phyloP scores from a whole-genome alignment of 2,888 invertebrate species.

The Byasa hedistus region DNA sequence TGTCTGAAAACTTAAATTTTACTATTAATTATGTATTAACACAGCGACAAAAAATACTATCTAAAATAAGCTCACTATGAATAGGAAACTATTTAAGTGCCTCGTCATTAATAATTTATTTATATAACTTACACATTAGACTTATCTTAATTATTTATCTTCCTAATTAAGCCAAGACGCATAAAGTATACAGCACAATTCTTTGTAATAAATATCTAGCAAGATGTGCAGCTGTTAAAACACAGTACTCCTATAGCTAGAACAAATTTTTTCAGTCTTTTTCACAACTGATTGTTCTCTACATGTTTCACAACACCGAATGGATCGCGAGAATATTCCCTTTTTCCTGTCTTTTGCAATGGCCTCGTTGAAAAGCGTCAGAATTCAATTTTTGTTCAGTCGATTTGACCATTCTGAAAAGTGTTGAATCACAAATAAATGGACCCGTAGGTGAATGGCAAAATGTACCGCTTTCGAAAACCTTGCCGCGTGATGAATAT shows the following conservation, averaged over 20 bases:
- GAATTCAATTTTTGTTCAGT: slow-evolving; percentile 61
- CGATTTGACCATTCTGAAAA: slow-evolving; percentile 22
- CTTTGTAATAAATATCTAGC: too few species aligned
- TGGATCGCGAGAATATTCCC: slow-evolving; percentile 7
- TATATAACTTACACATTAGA: too few species aligned
- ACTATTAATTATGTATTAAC: too few species aligned
- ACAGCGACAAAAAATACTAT: too few species aligned
- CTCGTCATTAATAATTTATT: too few species aligned
- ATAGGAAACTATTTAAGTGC: too few species aligned
- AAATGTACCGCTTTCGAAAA: slow-evolving; percentile 32
- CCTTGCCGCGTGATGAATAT: slow-evolving; percentile 41
- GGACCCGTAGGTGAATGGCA: slow-evolving; percentile 5
- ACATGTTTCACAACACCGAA: slow-evolving; percentile 16
- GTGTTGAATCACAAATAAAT: slow-evolving; percentile 19
- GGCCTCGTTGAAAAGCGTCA: slow-evolving; percentile 52
- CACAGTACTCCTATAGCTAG: not conserved
- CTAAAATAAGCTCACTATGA: too few species aligned
- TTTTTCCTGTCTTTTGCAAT: slow-evolving; percentile 51
- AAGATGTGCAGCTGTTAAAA: too few species aligned
- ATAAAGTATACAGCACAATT: too few species aligned
- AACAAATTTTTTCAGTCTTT: slow-evolving; percentile 7
- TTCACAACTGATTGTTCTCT: slow-evolving; percentile 4
- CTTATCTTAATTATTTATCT: too few species aligned
- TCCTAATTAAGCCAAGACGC: too few species aligned
- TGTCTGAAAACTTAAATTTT: too few species aligned